Percentiles rank a stretch among this genome's conserved stretches.
Conservation (phyloP, 2,113 vertebrate genomes). For the Harpagus bidentatus region DNA sequence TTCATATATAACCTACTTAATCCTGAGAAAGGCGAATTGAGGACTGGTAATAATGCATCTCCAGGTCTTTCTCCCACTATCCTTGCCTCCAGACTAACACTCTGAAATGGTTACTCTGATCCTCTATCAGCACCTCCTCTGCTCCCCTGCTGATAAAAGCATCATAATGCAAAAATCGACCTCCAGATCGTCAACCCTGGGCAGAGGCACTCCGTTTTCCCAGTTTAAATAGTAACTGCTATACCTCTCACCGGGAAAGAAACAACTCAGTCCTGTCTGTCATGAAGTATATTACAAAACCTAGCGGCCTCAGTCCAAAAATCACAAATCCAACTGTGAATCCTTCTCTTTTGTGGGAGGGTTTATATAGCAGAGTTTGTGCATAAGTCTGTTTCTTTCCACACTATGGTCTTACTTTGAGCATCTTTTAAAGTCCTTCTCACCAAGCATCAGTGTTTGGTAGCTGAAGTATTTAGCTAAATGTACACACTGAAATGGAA, state of each 20-base stretch:
- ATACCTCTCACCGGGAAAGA: neutral
- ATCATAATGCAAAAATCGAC: neutral
- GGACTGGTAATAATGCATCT: neutral
- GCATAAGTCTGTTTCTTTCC: neutral
- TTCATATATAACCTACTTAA: neutral
- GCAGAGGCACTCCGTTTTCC: neutral
- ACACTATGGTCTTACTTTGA: neutral
- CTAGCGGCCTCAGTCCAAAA: neutral
- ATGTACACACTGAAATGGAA: neutral
- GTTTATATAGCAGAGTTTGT: neutral
- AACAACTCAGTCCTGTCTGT: neutral
- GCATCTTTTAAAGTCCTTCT: neutral
- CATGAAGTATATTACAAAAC: neutral
- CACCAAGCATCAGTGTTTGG: neutral
- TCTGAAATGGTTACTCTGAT: neutral
- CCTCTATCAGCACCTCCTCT: neutral
- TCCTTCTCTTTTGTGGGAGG: neutral
- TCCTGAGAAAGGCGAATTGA: neutral
- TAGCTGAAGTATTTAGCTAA: neutral
- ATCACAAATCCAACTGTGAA: neutral
- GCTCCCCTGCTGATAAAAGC: neutral
- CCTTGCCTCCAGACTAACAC: neutral
- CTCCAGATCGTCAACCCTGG: neutral
- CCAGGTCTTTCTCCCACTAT: neutral
- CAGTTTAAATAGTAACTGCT: neutral